phyloP scores from a whole-genome alignment of 2,113 vertebrate species.

The Brienomyrus longianalis region DNA sequence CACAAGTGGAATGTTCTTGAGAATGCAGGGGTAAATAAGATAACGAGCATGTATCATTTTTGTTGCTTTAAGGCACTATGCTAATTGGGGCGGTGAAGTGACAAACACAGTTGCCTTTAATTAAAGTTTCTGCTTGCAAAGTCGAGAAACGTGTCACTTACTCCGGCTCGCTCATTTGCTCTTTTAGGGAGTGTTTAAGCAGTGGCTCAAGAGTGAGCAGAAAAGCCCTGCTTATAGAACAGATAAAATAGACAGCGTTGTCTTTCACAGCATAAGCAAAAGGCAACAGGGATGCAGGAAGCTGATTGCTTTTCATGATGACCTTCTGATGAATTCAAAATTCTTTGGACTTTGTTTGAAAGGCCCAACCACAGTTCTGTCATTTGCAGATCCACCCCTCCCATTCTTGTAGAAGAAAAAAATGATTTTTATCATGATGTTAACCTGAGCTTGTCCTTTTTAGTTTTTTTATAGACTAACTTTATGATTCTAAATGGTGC shows the following conservation, averaged over 20 bases:
- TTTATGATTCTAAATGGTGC: not conserved
- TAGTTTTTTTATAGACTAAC: not conserved
- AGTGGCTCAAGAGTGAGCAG: not conserved
- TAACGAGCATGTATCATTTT: conserved; percentile 24
- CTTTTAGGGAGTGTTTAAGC: not conserved
- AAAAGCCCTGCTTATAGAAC: not conserved
- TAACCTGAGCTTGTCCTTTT: not conserved
- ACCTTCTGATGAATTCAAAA: not conserved
- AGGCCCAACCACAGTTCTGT: no score
- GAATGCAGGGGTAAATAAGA: conserved; percentile 31
- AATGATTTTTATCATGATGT: not conserved
- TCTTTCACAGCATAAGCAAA: not conserved
- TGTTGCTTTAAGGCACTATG: conserved; percentile 34
- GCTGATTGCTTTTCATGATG: not conserved
- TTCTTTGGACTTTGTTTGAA: not conserved
- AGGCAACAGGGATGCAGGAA: not conserved
- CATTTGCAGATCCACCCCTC: not conserved
- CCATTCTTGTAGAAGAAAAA: not conserved
- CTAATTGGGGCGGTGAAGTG: conserved; percentile 38
- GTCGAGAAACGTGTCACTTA: not conserved
- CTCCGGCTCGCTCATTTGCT: conserved; percentile 1
- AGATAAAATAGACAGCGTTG: not conserved
- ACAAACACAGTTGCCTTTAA: conserved; percentile 41
- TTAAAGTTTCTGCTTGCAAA: conserved; percentile 29
- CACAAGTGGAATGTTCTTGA: conserved; percentile 12